Evolutionary conservation across 2,888 invertebrate species (phyloP), one percentile per base, ranked within the genome.

Genomic region (Buathra laborator): DNA sequence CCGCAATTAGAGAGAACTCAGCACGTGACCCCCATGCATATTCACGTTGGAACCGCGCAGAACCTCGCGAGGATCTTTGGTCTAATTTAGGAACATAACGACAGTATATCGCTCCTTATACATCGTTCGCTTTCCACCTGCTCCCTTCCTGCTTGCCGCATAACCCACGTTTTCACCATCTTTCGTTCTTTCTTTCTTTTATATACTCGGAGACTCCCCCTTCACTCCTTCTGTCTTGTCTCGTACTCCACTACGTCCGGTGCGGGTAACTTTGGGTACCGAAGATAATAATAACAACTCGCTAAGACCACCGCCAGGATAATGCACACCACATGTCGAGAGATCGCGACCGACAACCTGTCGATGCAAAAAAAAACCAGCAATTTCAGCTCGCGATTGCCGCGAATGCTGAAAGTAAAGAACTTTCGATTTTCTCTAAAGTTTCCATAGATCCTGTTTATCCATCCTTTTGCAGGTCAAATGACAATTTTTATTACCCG

Each of bases 1-100:
- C 75, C 78, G 87, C 86, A 89, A 89, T 87, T 90, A 90, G 83
- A 83, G 66, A 78, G 67, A 24, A 19, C 56, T 71, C 81, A 83
- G 87, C 87, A 87, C 88, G 87, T 86, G 89, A 88, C 85, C 77
- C 87, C 12, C 59, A 37, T 64, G 68, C 62, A 77, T 82, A 78
- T 82, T 82, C 76, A 82, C 77, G 32, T 16, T 12, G n/a, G n/a
- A 74, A 9, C 9, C 74, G 46, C 59, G 71, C 56, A 56, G 16
- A 59, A 14, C n/a, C 44, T 44, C 77, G 48, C 77, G 62, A 67
- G 62, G 29, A 62, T 62, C 62, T 62, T 0, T 48, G 46, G 10
- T 70, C 76, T 77, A 53, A 70, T 71, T 76, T 71, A 44, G 53
- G 32, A 64, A 80, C 79, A 77, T 71, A 32, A 16, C 12, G 44